Evolutionary conservation across 2,888 invertebrate species (phyloP).

Genomic region (Thecocarcelia acutangulata): DNA sequence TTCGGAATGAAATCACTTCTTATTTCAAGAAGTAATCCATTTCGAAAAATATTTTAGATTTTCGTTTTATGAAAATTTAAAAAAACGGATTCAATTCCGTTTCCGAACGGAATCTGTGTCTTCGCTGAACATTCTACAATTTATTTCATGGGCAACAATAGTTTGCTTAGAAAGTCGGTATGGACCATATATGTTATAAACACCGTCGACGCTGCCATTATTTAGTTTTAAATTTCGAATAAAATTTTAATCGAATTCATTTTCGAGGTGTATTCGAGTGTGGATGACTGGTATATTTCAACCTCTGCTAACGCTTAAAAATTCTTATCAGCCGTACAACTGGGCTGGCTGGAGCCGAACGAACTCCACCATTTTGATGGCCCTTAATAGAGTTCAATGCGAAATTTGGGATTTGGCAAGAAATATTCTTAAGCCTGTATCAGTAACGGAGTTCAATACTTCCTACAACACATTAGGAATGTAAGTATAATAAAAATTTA

Average conservation of each 20-base stretch:
- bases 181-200: too few relatives aligned
- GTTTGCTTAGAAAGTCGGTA: too few relatives aligned
- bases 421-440: constrained; percentile 86
- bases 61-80: too few relatives aligned
- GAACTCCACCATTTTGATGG: constrained; percentile 88
- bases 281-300: constrained; percentile 88
- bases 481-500: constrained; percentile 70
- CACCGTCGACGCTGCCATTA: too few relatives aligned
- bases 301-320: constrained; percentile 84
- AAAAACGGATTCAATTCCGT: too few relatives aligned
- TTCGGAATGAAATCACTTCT: too few relatives aligned
- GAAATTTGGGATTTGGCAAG: constrained; percentile 90
- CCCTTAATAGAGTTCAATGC: constrained; percentile 85
- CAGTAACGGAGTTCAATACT: constrained; percentile 73
- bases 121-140: too few relatives aligned
- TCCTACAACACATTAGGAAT: constrained; percentile 74
- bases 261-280: constrained; percentile 84
- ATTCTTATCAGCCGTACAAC: constrained; percentile 82
- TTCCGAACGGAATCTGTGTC: too few relatives aligned
- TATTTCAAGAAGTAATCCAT: too few relatives aligned
- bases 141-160: too few relatives aligned
- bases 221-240: too few relatives aligned
- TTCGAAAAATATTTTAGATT: too few relatives aligned
- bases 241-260: neutral
- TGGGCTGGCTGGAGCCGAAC: constrained; percentile 88